Evolutionary conservation across 1,140 invertebrate genomes (phyloP), one percentile per base, ranked within the genome.

Genomic region (Drosophila suzukii): DNA sequence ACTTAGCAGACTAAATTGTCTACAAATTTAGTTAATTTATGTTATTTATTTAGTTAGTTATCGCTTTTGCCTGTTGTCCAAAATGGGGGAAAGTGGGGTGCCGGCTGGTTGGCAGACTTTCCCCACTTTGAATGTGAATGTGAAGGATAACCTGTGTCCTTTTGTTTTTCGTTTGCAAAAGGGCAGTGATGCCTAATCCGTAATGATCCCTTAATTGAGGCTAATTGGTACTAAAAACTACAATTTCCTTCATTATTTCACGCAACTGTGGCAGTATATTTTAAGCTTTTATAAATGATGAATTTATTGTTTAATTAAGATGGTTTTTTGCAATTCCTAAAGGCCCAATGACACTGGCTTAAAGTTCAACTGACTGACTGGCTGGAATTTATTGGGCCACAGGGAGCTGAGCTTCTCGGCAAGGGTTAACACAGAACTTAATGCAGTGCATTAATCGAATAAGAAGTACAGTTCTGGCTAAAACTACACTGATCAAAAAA

Each of bases 11-110:
- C 75, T 80, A 86, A 88, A 88, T 88, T 88, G 83, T 89, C 84
- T 89, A 88, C 84, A 88, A 88, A 88, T 88, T 89, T 83, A 73
- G 83, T 88, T 88, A 88, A 88, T 88, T 88, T 83, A 88, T 88
- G 79, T 88, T 89, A 86, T 86, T 86, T 86, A 86, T 88, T 88
- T 86, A 79, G 82, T 86, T 88, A 88, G 83, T 88, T 88, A 86
- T 86, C 59, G 83, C 71, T 88, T 82, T 66, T 67, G 72, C 68
- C 70, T 47, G 38, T 15, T 57, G 34, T 27, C 65, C 41, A 38
- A 32, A n/a, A 27, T 30, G 32, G 34, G 34, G 20, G 4, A 12
- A 11, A 11, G 17, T 20, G 4, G 54, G 36, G 10, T 1, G 24
- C 11, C 0, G 32, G 12, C 5, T 1, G 20, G 3, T 27, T 15